Base-by-base conservation (phyloP, 2,888 invertebrate genomes). In the Drosophila melanosoma region DNA sequence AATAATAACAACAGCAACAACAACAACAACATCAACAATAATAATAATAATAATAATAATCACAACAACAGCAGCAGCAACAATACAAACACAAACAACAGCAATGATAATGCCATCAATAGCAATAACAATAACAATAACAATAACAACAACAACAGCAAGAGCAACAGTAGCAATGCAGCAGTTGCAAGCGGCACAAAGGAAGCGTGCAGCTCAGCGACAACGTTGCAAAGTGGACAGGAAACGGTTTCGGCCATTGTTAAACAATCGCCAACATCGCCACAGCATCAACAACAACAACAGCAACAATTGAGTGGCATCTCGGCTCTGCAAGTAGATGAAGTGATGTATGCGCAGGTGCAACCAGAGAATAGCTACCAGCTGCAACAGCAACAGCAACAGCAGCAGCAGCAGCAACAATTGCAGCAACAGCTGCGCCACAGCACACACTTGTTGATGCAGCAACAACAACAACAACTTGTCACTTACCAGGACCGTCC, bases 401-500 rank as follows among this genome's bases (percentile, higher is more conserved):
- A n/a, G n/a, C n/a, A n/a, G 0, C 73, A 65, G 11, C 69, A 60
- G 8, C 83, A 68, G n/a, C 77, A 65, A 26, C 76, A 72, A 64
- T 45, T 60, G 38, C 65, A 62, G 26, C 65, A 62, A 23, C 76
- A 71, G 33, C 68, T 59, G 45, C 76, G 65, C 7, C 69, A 69
- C 29, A 60, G n/a, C 71, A 65, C 48, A 32, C 76, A 62, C 61
- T 74, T 67, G 53, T 67, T 67, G 42, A 33, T 56, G 20, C 74
- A 74, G 35, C 69, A 79, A 15, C 63, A 64, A 26, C 65, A 66
- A 23, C 70, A 61, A 38, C 73, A 76, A 57, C 74, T 64, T 52
- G 53, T 71, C n/a, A 56, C 61, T 35, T 87, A 81, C 49, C 67
- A 82, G 69, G 82, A 89, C 54, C 82, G 79, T 54, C 72, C 76